Percentiles rank a stretch among this genome's conserved stretches.
phyloP scores from a whole-genome alignment of 2,797 vertebrate genomes.

The Melanotaenia trifasciata region DNA sequence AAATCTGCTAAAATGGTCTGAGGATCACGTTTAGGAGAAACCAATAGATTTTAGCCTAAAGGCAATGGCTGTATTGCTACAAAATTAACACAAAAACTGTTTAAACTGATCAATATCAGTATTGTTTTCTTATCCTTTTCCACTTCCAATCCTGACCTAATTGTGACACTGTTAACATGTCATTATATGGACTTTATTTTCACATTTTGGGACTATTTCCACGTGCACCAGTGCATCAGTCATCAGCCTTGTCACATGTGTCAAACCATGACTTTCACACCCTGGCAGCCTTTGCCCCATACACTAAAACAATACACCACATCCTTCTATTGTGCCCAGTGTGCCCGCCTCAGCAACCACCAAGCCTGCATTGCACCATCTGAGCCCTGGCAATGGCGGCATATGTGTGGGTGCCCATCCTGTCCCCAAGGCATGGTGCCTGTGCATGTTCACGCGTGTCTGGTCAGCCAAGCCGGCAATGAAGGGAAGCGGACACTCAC shows the following conservation, averaged over 20 bases:
- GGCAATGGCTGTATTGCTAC: conserved; percentile 3
- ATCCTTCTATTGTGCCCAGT: conserved; percentile 80
- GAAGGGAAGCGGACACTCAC: conserved; percentile 73
- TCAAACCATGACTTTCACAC: conserved; percentile 52
- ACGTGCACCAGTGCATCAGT: conserved; percentile 52
- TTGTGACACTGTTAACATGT: conserved; percentile 42
- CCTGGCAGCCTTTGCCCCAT: conserved; percentile 50
- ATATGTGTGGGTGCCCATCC: conserved; percentile 68
- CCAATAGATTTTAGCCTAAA: not conserved
- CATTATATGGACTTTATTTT: conserved; percentile 22
- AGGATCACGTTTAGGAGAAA: conserved; percentile 7
- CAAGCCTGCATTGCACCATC: conserved; percentile 26
- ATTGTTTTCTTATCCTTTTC: conserved; percentile 23
- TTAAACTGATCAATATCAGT: conserved; percentile 33
- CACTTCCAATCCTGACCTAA: conserved; percentile 38
- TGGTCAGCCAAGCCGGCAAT: conserved; percentile 16
- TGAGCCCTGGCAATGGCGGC: conserved; percentile 34
- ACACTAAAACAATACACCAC: conserved; percentile 77
- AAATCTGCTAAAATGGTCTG: conserved; percentile 53
- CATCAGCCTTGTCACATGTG: conserved; percentile 73
- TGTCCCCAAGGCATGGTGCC: conserved; percentile 52
- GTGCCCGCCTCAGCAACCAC: conserved; percentile 45
- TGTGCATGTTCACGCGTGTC: conserved; percentile 64
- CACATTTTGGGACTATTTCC: conserved; percentile 29
- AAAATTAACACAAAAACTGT: conserved; percentile 10